Evolutionary conservation across 2,797 vertebrate species (phyloP), one percentile per base, ranked within the genome.

Genomic region (Tinamus major): DNA sequence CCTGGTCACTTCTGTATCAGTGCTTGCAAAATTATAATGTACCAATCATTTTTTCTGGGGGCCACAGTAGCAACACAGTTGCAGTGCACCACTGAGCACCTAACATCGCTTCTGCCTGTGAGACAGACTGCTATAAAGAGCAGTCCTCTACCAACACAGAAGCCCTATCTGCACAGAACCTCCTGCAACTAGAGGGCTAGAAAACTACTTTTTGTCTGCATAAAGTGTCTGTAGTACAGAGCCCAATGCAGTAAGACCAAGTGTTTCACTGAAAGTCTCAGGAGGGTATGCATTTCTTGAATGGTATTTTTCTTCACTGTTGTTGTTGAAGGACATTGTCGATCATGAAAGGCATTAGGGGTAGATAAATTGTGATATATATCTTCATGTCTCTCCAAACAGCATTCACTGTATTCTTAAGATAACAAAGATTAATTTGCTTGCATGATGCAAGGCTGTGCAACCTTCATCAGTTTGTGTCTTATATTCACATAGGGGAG

Each of bases 401-500:
- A 94, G 75, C 33, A 62, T 21, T 48, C 37, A 55, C n/a, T 48
- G 16, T 70, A 85, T 76, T 85, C 69, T 94, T 63, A 71, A 81
- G 59, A 68, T 62, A 86, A 79, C 10, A 2, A 6, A 51, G 56
- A 78, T 64, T 67, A 76, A 74, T 51, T 59, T 75, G 24, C 9
- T 46, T 46, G 46, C 79, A 55, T 94, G 94, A 96, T 95, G 94
- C 79, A 96, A 96, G 27, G 48, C 42, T 53, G 37, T 85, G 90
- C 95, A 97, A 94, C 56, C 24, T 90, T 85, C n/a, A 75, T 24
- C 62, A 71, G 55, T 48, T 59, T 85, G 58, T 48, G 69, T n/a
- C 53, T 70, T 35, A 70, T 6, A 33, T 55, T 74, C 90, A 67
- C 88, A 67, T 35, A 49, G n/a, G 3, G 6, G 67, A 89, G 59